These are phyloP conservation scores for Odontamblyopus rebecca DNA, from an alignment of 2,797 vertebrate species.

Conservation along the genomic window DNA sequence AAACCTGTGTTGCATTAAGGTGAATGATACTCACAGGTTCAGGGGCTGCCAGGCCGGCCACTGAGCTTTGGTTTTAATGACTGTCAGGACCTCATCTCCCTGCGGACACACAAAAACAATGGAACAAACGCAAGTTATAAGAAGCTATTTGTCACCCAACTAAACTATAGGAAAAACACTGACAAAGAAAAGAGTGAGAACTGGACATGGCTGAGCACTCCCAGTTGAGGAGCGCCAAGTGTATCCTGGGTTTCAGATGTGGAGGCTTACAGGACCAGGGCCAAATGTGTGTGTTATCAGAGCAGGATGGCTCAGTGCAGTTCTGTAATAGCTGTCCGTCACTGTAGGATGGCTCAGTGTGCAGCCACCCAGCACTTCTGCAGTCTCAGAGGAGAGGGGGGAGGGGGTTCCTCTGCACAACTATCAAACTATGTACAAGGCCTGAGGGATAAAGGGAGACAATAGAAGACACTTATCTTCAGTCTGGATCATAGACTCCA, in stretches of 20 bases:
- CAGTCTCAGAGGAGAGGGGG: constrained; percentile 12
- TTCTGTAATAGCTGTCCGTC: constrained; percentile 38
- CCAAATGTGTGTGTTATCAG: constrained; percentile 43
- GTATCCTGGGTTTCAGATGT: constrained; percentile 27
- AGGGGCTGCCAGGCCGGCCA: constrained; percentile 99
- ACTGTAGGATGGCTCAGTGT: constrained; percentile 20
- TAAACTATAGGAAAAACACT: constrained; percentile 34
- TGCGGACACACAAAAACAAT: constrained; percentile 58
- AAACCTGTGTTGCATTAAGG: neutral
- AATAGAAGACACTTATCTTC: neutral
- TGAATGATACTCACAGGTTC: constrained; percentile 89
- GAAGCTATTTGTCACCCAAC: constrained; percentile 43
- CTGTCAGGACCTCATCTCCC: constrained; percentile 96
- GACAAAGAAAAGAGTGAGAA: constrained; percentile 44
- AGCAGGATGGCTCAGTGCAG: constrained; percentile 32
- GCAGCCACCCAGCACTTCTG: constrained; percentile 7
- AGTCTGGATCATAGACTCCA: neutral
- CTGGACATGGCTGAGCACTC: constrained; percentile 38
- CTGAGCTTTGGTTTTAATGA: constrained; percentile 98
- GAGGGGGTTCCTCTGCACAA: neutral
- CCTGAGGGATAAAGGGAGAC: neutral
- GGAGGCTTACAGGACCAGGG: constrained; percentile 33
- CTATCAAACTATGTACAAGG: neutral
- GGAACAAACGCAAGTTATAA: constrained; percentile 14
- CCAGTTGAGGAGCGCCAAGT: constrained; percentile 40